Percentiles rank a stretch among this genome's conserved stretches.
Evolutionary conservation across 2,797 vertebrate species (phyloP).

Genomic region (Chrysocyon brachyurus): DNA sequence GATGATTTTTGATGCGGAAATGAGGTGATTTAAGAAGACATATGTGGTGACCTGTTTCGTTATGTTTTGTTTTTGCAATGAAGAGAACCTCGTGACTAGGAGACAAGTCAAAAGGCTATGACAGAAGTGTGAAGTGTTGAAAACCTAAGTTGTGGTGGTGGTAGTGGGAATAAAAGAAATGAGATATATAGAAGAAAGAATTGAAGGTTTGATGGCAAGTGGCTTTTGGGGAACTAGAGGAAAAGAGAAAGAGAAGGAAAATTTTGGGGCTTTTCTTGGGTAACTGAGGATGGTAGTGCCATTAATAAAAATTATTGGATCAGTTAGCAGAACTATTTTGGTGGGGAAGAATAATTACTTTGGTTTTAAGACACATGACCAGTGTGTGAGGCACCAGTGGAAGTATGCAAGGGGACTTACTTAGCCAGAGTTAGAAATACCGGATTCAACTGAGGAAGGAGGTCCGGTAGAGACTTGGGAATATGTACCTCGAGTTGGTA

Average conservation of each 20-base stretch:
- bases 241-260: constrained; percentile 24
- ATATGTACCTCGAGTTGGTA: constrained; percentile 38
- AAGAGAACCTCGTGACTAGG: not conserved
- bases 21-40: constrained; percentile 10
- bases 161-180: constrained; percentile 33
- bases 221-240: constrained; percentile 35
- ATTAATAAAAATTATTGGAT: constrained; percentile 38
- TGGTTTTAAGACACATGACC: constrained; percentile 51
- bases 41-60: not conserved
- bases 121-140: constrained; percentile 16
- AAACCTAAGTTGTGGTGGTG: not conserved
- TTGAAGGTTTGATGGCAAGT: not conserved
- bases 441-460: constrained; percentile 43
- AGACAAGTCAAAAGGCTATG: constrained; percentile 36
- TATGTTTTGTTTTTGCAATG: not conserved
- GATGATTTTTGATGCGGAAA: constrained; percentile 30
- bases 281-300: constrained; percentile 28
- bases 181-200: not conserved
- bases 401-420: not conserved
- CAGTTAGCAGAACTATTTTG: constrained; percentile 43
- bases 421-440: constrained; percentile 59
- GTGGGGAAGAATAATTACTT: not conserved
- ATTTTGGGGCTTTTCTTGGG: not conserved
- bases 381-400: not conserved
- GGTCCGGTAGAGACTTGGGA: not conserved